Base-by-base conservation (phyloP, 1,140 invertebrate genomes). In the Meloidogyne floridensis region DNA sequence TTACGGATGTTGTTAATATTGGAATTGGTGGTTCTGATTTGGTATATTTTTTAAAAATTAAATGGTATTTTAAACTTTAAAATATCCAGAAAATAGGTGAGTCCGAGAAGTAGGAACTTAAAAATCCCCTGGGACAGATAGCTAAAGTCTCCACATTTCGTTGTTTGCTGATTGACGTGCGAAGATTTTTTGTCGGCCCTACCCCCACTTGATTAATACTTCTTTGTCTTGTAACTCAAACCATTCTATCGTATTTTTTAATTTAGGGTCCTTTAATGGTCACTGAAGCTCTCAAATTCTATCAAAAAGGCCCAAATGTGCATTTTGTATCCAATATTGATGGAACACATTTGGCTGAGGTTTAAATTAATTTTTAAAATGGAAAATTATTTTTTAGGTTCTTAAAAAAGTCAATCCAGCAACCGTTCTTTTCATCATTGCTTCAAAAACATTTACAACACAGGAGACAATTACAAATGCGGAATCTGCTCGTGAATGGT, bases 391-490 rank as follows among this genome's bases (percentile, higher is more conserved):
- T 56, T 11, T 84, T 84, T 20, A 88, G 85, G 84, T 83, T 4
- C 94, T 99, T 72, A 96, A 96, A 88, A 94, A 94, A 88, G 90
- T 99, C 6, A 93, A 95, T 91, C 94, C 96, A 4, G 96, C 98
- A 91, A 97, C 96, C 0, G 94, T 95, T 4, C 91, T 99, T 2
- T 99, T 99, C 91, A 97, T 99, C 87, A 95, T 99, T 90, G 97
- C 97, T 11, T 98, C 96, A 2, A 99, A 99, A 92, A 98, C 97
- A 0, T 99, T 98, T 90, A 98, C 97, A 10, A 99, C 98, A 2
- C 97, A 99, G 91, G 98, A 99, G 93, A 99, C 98, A 3, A 98
- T 99, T 84, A 98, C 97, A 18, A 99, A 99, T 92, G 97, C 98
- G 6, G 94, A 93, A 5, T 97, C 97, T 15, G 97, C 98, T 1